Conservation (phyloP, 2,113 vertebrate species). For the Pithys albifrons region DNA sequence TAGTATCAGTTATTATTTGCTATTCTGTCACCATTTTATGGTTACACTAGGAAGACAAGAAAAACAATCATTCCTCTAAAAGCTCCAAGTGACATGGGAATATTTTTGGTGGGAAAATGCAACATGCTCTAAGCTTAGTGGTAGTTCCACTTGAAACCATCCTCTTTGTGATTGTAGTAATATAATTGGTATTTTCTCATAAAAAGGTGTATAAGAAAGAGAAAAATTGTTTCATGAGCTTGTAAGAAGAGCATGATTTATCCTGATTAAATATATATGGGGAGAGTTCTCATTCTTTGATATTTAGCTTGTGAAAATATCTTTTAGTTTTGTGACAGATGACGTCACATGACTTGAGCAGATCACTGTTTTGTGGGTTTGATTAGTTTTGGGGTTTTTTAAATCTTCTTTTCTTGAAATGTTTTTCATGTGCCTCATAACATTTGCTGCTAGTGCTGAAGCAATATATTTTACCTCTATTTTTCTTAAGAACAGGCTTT, state of each 20-base stretch:
- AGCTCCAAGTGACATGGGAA: not conserved
- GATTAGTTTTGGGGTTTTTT: not conserved
- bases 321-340: not conserved
- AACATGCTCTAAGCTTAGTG: not conserved
- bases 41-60: not conserved
- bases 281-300: not conserved
- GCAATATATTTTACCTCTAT: slow-evolving; percentile 3
- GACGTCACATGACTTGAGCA: not conserved
- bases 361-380: not conserved
- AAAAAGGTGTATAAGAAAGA: not conserved
- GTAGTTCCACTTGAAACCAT: not conserved
- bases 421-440: not conserved
- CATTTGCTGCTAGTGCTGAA: not conserved
- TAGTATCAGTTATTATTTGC: not conserved
- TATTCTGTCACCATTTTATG: not conserved
- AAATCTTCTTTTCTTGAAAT: not conserved
- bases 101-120: not conserved
- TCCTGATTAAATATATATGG: not conserved
- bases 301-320: not conserved
- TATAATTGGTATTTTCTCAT: not conserved
- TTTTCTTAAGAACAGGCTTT: not conserved
- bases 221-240: not conserved
- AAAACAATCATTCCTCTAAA: not conserved
- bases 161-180: not conserved
- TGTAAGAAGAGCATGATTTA: not conserved